These are phyloP conservation scores for Chrysomela aeneicollis DNA, from an alignment of 2,888 invertebrate genomes.

Conservation along the genomic window DNA sequence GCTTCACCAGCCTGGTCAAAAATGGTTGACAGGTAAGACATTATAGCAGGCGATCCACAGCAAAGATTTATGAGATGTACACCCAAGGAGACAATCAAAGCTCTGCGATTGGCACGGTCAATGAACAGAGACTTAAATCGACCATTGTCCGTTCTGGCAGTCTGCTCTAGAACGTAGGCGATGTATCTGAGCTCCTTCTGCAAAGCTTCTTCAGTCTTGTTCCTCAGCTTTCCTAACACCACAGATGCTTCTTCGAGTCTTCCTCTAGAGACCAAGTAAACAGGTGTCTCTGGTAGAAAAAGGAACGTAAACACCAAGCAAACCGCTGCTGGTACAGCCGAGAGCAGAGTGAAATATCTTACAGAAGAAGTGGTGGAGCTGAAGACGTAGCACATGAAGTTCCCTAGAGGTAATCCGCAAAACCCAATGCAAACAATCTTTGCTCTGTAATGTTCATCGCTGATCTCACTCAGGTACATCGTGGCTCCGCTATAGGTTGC, in stretches of 20 bases:
- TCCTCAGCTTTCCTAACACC: conserved; percentile 17
- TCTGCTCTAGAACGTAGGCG: neutral
- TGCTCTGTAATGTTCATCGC: conserved; percentile 80
- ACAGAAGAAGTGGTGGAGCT: conserved; percentile 42
- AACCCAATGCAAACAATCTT: conserved; percentile 65
- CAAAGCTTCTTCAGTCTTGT: neutral
- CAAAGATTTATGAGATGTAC: conserved; percentile 84
- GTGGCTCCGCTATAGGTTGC: conserved; percentile 61
- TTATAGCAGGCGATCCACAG: conserved; percentile 79
- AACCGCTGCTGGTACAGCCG: conserved; percentile 37
- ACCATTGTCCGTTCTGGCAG: conserved; percentile 18
- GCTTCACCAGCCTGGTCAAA: conserved; percentile 73
- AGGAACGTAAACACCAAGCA: conserved; percentile 31
- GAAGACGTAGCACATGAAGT: conserved; percentile 39
- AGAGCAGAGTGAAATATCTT: conserved; percentile 38
- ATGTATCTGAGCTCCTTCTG: conserved; percentile 1
- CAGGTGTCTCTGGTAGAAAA: conserved; percentile 19
- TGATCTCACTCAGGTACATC: conserved; percentile 86
- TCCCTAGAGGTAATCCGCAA: conserved; percentile 38
- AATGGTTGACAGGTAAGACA: conserved; percentile 77
- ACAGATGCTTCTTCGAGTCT: neutral
- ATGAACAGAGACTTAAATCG: conserved; percentile 28
- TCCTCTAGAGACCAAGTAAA: conserved; percentile 11
- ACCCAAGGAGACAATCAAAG: conserved; percentile 73
- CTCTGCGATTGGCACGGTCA: conserved; percentile 53